Conservation (phyloP, 2,888 invertebrate genomes). For the Lamellibrachia satsuma region DNA sequence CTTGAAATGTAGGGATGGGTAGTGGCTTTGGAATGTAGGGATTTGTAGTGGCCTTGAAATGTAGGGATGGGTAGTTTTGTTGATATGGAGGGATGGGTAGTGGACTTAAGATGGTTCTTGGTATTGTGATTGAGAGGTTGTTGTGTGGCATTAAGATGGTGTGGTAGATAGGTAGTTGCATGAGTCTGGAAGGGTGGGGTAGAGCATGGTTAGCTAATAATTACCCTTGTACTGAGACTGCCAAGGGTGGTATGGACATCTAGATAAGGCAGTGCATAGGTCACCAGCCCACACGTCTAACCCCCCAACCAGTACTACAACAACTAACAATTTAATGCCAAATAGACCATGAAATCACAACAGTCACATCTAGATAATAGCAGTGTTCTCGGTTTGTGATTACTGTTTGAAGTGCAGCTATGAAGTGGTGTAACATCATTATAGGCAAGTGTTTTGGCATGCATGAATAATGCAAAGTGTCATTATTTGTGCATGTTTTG, state of each 20-base stretch:
- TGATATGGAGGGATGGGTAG: background rate
- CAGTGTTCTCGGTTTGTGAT: background rate
- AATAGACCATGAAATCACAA: background rate
- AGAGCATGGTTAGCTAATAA: background rate
- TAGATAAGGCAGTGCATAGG: background rate
- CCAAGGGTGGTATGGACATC: background rate
- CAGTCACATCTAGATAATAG: background rate
- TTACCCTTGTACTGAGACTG: background rate
- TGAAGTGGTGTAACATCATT: background rate
- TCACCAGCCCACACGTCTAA: background rate
- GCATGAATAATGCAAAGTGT: background rate
- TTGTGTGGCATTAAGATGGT: background rate
- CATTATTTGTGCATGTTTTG: background rate
- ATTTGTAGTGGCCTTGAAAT: background rate
- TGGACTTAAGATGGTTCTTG: background rate
- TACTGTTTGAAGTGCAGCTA: background rate
- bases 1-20: background rate
- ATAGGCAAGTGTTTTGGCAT: background rate
- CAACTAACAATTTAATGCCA: conserved; percentile 3
- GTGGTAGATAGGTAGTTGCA: background rate
- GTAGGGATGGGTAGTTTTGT: background rate
- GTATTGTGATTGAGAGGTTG: background rate
- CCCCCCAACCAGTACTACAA: background rate
- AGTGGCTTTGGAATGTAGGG: background rate
- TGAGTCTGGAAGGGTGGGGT: background rate